Evolutionary conservation across 1,140 invertebrate species (phyloP), one percentile per base, ranked within the genome.

Genomic region (Tachypleus tridentatus): DNA sequence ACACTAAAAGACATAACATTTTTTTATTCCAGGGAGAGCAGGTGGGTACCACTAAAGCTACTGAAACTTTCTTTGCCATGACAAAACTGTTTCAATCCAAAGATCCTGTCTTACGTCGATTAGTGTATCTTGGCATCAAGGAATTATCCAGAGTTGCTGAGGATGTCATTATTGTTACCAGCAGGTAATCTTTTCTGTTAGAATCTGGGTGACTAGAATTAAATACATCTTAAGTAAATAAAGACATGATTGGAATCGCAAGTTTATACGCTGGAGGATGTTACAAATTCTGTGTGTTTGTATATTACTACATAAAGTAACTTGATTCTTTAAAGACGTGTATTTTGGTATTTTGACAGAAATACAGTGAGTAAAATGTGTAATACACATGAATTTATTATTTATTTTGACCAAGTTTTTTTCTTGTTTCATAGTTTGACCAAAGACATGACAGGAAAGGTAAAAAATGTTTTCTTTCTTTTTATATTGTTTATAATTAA

Each of bases 51-150:
- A 89, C 87, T 59, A 97, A 99, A 79, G 97, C 97, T 0, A 99
- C 97, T 7, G 96, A 98, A 74, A 88, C 90, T 11, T 99, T 99
- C 77, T 99, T 99, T 81, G 96, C 97, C 7, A 97, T 98, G 84
- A 99, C 97, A 3, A 99, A 99, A 78, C 79, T 99, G 5, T 99
- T 98, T 77, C 97, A 99, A 77, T 96, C 90, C 0, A 91, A 92
- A 74, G 96, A 99, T 83, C 87, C 95, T 0, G 90, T 94, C 65
- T 77, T 99, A 7, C 82, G 97, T 11, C 80, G 97, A 59, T 85
- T 99, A 81, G 93, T 99, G 4, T 99, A 98, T 75, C 78, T 99
- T 51, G 94, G 93, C 49, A 99, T 99, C 66, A 99, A 99, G 77
- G 96, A 98, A 76, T 79, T 99, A 70, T 93, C 92, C 72, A 84